Percentiles rank a stretch among this genome's conserved stretches.
Conservation (phyloP, 2,888 invertebrate genomes). For the Pinctada fucata region DNA sequence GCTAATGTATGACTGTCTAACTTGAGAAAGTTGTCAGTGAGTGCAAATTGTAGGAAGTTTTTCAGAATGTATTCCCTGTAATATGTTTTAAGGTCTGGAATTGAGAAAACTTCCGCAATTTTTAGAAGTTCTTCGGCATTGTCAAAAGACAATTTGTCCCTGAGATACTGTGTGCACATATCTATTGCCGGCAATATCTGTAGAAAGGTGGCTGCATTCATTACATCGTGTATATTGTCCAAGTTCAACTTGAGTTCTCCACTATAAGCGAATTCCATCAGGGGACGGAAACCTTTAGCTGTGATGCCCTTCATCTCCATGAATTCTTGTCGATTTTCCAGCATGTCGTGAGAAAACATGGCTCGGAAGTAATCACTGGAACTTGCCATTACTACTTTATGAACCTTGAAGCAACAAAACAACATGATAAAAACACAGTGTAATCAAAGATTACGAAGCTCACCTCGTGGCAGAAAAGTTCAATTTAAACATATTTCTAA, state of each 20-base stretch:
- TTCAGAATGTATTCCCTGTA: slow-evolving; percentile 53
- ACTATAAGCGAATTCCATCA: slow-evolving; percentile 50
- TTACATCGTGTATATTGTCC: slow-evolving; percentile 51
- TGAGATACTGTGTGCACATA: slow-evolving; percentile 49
- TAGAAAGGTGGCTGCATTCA: slow-evolving; percentile 52
- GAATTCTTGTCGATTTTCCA: slow-evolving; percentile 50
- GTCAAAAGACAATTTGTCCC: slow-evolving; percentile 55
- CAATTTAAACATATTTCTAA: too few species aligned
- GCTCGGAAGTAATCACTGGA: slow-evolving; percentile 55
- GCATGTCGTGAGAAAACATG: slow-evolving; percentile 57
- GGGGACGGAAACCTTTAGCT: slow-evolving; percentile 45
- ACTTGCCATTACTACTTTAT: slow-evolving; percentile 52
- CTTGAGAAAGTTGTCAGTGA: slow-evolving; percentile 52
- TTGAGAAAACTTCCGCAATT: slow-evolving; percentile 54
- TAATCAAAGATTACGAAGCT: too few species aligned
- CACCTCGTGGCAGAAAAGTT: too few species aligned
- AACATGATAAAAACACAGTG: too few species aligned
- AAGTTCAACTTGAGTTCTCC: slow-evolving; percentile 45
- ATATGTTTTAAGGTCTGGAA: slow-evolving; percentile 47
- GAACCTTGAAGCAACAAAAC: slow-evolving; percentile 47
- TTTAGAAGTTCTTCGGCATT: slow-evolving; percentile 53
- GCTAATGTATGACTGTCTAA: slow-evolving; percentile 51
- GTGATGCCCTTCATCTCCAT: slow-evolving; percentile 48
- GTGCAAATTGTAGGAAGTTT: slow-evolving; percentile 53
- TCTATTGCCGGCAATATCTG: slow-evolving; percentile 50